A percentile compares a stretch with the other conserved stretches of the same genome.
Evolutionary conservation across 2,797 vertebrate species (phyloP).

Genomic region (Uromys caudimaculatus): DNA sequence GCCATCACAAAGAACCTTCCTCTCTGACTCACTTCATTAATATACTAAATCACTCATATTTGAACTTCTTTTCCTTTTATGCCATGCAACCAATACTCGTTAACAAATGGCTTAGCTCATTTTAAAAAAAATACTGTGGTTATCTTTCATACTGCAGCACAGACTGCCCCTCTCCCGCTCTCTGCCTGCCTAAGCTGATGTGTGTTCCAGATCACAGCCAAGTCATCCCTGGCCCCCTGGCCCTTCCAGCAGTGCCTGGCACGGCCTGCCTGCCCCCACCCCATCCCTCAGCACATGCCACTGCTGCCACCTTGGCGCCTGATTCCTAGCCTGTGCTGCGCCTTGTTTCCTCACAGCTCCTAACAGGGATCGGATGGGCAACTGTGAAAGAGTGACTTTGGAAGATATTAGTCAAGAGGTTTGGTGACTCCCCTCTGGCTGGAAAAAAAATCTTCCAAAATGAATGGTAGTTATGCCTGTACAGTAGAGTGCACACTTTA

Average conservation of each 20-base stretch:
- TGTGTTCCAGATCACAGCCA: not conserved
- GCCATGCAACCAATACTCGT: not conserved
- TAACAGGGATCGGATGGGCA: not conserved
- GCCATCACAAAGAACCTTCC: conserved; percentile 5
- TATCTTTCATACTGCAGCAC: not conserved
- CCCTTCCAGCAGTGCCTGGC: not conserved
- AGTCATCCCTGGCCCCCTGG: not conserved
- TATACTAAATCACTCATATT: conserved; percentile 7
- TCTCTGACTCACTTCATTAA: not conserved
- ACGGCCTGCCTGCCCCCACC: not conserved
- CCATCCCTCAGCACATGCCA: not conserved
- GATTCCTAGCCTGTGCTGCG: not conserved
- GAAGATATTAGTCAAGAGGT: not conserved
- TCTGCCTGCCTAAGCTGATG: not conserved
- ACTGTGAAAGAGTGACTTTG: not conserved
- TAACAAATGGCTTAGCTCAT: too few relatives aligned
- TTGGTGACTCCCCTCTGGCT: not conserved
- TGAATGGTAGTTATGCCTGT: not conserved
- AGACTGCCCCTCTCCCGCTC: not conserved
- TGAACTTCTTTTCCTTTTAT: not conserved
- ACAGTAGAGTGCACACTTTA: not conserved
- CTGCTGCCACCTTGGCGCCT: not conserved
- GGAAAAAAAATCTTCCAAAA: not conserved
- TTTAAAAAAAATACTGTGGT: not conserved
- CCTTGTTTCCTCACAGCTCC: not conserved